These are phyloP conservation scores for Caerostris darwini DNA, from an alignment of 1,140 invertebrate species.

Conservation along the genomic window DNA sequence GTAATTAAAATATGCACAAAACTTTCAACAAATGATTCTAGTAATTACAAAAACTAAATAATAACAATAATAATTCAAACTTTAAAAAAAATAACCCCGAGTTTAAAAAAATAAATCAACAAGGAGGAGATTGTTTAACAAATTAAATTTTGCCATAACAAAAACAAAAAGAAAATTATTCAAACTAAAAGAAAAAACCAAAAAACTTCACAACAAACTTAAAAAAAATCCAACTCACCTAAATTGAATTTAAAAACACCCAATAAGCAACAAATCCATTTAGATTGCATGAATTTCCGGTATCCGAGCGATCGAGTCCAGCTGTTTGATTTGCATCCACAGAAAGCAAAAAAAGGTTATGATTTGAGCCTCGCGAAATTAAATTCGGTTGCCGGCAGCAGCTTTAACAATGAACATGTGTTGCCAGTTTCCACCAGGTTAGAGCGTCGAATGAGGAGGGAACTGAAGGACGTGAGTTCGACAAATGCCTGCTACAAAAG, in stretches of 20 bases:
- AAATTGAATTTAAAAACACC: neutral
- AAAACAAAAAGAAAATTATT: no score
- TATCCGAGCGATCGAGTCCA: neutral
- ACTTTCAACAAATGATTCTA: no score
- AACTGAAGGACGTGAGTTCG: neutral
- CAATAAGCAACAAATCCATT: slow-evolving; percentile 8
- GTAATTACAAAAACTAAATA: no score
- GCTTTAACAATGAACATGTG: slow-evolving; percentile 12
- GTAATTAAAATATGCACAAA: no score
- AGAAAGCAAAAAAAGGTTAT: neutral
- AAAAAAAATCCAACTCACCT: neutral
- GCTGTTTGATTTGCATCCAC: slow-evolving; percentile 22
- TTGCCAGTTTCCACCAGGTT: slow-evolving; percentile 9
- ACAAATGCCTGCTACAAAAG: slow-evolving; percentile 27
- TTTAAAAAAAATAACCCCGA: no score
- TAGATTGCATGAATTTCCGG: neutral
- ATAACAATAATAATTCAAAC: no score
- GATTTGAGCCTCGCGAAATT: slow-evolving; percentile 23
- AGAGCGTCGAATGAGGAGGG: neutral
- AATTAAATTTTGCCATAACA: no score
- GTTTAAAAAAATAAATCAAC: no score
- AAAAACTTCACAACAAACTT: no score
- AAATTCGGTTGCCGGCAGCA: slow-evolving; percentile 5
- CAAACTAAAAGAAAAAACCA: no score
- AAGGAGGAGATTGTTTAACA: no score